Evolutionary conservation across 2,113 vertebrate species (phyloP).

Genomic region (Limnothrissa miodon): DNA sequence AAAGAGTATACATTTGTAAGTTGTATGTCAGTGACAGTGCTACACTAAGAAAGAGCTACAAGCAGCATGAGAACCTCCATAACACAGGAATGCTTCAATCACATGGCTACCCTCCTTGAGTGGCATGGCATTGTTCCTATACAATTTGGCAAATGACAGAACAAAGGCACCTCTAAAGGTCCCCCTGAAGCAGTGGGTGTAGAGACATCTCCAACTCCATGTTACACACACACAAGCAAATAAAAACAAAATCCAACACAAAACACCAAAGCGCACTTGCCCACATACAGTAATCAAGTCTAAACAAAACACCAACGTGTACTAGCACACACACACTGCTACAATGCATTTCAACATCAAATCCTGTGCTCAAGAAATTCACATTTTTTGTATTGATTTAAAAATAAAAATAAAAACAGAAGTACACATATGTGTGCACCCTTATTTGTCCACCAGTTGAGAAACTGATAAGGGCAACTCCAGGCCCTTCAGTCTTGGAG

Average conservation of each 20-base stretch:
- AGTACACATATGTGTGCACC: not conserved
- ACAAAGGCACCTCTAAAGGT: conserved; percentile 5
- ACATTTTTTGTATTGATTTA: not conserved
- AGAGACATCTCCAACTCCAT: not conserved
- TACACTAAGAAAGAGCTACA: too few relatives aligned
- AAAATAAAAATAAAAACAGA: not conserved
- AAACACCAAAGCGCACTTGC: not conserved
- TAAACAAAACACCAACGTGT: not conserved
- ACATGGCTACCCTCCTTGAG: not conserved
- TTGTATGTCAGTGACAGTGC: too few relatives aligned
- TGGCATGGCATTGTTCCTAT: not conserved
- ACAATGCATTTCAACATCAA: not conserved
- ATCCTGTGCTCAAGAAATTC: not conserved
- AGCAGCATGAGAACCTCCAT: not conserved
- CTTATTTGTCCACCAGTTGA: not conserved
- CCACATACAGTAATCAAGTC: too few relatives aligned
- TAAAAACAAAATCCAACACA: not conserved
- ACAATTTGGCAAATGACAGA: not conserved
- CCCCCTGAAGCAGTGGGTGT: not conserved
- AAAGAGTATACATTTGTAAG: not conserved
- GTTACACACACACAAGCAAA: not conserved
- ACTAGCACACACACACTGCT: not conserved
- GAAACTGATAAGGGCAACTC: not conserved
- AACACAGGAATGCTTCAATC: not conserved
- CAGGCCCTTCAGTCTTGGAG: not conserved